These are phyloP conservation scores for Boulengeromyrus knoepffleri DNA, from an alignment of 2,113 vertebrate genomes.

Conservation along the genomic window DNA sequence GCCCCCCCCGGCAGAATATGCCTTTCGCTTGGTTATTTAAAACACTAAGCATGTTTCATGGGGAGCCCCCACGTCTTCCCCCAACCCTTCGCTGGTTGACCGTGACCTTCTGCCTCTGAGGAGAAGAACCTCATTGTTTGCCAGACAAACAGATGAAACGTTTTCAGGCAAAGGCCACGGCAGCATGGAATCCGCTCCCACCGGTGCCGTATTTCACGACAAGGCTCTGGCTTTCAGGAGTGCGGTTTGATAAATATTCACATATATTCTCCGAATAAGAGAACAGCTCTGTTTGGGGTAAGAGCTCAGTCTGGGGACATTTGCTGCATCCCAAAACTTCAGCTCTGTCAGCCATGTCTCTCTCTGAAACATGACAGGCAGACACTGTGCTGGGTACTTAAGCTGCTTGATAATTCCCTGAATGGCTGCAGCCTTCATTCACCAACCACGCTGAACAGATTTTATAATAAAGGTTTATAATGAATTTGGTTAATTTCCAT, in stretches of 20 bases:
- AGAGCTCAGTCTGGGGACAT: neutral
- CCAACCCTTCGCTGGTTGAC: neutral
- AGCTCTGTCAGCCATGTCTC: neutral
- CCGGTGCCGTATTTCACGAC: neutral
- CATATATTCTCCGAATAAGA: neutral
- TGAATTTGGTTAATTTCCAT: neutral
- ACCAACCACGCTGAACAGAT: neutral
- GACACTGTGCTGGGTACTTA: neutral
- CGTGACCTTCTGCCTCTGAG: neutral
- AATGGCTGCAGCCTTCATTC: neutral
- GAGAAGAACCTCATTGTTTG: neutral
- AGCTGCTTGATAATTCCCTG: neutral
- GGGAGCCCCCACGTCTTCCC: neutral
- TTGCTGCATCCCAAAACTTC: neutral
- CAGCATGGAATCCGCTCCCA: neutral
- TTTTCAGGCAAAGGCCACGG: neutral
- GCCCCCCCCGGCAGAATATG: neutral
- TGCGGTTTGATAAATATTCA: neutral
- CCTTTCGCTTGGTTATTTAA: neutral
- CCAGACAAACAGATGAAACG: neutral
- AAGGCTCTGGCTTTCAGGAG: neutral
- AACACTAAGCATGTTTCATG: neutral
- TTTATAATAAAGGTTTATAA: neutral
- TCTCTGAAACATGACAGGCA: neutral
- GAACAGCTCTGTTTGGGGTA: neutral